phyloP scores from a whole-genome alignment of 2,113 vertebrate species.

The Callipepla squamata region DNA sequence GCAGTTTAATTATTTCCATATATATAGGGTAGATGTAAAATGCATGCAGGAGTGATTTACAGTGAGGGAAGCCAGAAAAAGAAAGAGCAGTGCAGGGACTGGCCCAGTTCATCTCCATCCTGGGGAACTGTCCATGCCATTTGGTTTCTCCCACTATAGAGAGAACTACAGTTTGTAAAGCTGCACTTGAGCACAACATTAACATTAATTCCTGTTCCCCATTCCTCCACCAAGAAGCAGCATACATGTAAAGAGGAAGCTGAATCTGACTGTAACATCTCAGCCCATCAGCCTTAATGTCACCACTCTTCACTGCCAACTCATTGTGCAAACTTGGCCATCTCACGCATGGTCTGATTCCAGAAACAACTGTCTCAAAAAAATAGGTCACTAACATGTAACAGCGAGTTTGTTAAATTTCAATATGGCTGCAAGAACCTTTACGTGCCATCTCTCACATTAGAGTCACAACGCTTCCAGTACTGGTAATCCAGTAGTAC shows the following conservation, averaged over 20 bases:
- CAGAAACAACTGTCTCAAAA: not conserved
- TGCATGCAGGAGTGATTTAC: not conserved
- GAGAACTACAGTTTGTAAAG: not conserved
- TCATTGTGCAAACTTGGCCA: not conserved
- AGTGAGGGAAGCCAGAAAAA: not conserved
- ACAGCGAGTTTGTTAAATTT: not conserved
- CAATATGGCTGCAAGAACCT: not conserved
- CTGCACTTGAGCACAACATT: accelerated
- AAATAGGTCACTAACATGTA: not conserved
- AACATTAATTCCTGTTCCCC: not conserved
- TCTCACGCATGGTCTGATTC: not conserved
- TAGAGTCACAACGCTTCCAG: not conserved
- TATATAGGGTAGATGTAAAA: not conserved
- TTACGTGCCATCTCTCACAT: not conserved
- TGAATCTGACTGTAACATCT: accelerated
- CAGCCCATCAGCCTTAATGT: not conserved
- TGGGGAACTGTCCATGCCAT: not conserved
- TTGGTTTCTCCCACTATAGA: not conserved
- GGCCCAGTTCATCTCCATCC: not conserved
- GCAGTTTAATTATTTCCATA: not conserved
- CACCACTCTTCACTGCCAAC: not conserved
- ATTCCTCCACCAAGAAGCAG: not conserved
- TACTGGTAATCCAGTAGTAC: not conserved
- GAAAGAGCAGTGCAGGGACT: not conserved
- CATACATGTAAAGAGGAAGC: not conserved